phyloP scores from a whole-genome alignment of 1,140 invertebrate species.

The Probaryconus sp. region DNA sequence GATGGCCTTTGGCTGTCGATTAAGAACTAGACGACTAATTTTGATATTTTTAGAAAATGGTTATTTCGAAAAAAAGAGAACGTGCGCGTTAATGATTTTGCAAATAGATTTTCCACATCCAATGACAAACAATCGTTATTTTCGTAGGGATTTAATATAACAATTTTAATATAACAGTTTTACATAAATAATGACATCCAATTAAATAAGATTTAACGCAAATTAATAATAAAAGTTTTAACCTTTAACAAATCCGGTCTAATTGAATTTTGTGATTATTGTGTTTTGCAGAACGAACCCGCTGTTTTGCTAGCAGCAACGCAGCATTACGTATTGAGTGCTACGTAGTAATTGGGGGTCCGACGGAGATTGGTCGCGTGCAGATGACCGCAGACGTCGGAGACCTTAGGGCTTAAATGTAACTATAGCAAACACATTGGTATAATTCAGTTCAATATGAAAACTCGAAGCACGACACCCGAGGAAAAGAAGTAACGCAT shows the following conservation, averaged over 20 bases:
- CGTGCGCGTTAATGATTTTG: too few relatives aligned
- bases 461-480: slow-evolving; percentile 31
- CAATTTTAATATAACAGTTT: too few relatives aligned
- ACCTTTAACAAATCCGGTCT: slow-evolving; percentile 32
- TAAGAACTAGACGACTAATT: too few relatives aligned
- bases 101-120: too few relatives aligned
- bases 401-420: slow-evolving; percentile 51
- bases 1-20: too few relatives aligned
- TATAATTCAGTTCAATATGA: slow-evolving; percentile 36
- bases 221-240: slow-evolving; percentile 7
- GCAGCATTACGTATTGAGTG: slow-evolving; percentile 50
- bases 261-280: slow-evolving; percentile 55
- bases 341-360: slow-evolving; percentile 54
- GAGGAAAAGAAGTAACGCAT: too few relatives aligned
- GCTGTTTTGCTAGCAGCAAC: slow-evolving; percentile 39
- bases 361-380: slow-evolving; percentile 57
- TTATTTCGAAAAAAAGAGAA: too few relatives aligned
- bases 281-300: slow-evolving; percentile 28
- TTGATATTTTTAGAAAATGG: too few relatives aligned
- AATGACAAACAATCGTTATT: too few relatives aligned
- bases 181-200: too few relatives aligned
- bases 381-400: slow-evolving; percentile 60
- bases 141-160: too few relatives aligned
- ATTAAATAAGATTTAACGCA: too few relatives aligned
- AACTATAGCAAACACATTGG: slow-evolving; percentile 51